These are phyloP conservation scores for Magallana nippona DNA, from an alignment of 2,888 invertebrate genomes.

Conservation along the genomic window DNA sequence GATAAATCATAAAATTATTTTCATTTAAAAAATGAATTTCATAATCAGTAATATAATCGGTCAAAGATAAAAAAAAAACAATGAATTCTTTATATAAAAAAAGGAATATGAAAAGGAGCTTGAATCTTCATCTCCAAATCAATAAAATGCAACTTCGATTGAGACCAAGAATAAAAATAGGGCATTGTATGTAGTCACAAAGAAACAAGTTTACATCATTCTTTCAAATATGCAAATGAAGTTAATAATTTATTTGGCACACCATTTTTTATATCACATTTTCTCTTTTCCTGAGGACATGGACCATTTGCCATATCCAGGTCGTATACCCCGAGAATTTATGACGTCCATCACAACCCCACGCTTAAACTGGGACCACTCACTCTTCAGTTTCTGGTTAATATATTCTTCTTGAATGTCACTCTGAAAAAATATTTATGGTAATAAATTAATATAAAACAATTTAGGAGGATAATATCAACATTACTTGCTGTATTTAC, in stretches of 20 bases:
- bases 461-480: no score
- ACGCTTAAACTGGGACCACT: constrained; percentile 79
- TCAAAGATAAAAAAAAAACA: background rate
- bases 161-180: no score
- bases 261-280: background rate
- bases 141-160: background rate
- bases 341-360: constrained; percentile 76
- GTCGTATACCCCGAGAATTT: constrained; percentile 75
- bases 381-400: constrained; percentile 76
- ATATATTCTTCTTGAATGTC: constrained; percentile 78
- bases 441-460: no score
- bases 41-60: no score
- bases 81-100: background rate
- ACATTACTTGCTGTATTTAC: no score
- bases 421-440: constrained; percentile 62
- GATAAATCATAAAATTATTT: background rate
- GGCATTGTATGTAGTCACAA: no score
- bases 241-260: background rate
- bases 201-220: background rate
- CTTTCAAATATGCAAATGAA: background rate
- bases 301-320: constrained; percentile 78
- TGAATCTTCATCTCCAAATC: background rate
- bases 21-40: no score
- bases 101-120: background rate
- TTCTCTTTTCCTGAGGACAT: constrained; percentile 6